phyloP scores from a whole-genome alignment of 2,888 invertebrate species.

The Dynastes grantii region DNA sequence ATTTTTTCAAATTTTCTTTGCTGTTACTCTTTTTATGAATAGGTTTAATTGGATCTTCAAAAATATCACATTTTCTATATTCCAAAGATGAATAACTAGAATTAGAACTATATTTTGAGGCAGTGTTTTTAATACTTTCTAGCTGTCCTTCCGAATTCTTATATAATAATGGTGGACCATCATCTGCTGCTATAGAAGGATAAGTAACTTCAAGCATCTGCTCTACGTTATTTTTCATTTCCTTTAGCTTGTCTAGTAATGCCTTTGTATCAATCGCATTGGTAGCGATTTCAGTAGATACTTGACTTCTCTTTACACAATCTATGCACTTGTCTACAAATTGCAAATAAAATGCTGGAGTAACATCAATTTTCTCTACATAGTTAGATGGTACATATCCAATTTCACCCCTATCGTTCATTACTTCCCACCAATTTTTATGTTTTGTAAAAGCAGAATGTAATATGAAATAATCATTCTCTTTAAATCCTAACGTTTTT shows the following conservation, averaged over 20 bases:
- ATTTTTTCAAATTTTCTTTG: conserved; percentile 62
- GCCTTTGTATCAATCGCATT: conserved; percentile 56
- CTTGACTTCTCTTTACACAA: conserved; percentile 62
- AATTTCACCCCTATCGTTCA: conserved; percentile 85
- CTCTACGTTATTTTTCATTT: conserved; percentile 78
- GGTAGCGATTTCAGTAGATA: conserved; percentile 78
- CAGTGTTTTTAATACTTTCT: conserved; percentile 56
- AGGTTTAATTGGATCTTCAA: conserved; percentile 64
- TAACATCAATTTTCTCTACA: conserved; percentile 84
- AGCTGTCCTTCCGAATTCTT: conserved; percentile 66
- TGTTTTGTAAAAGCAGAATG: conserved; percentile 86
- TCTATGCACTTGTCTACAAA: conserved; percentile 83
- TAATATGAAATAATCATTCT: conserved; percentile 86
- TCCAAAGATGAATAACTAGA: conserved; percentile 50
- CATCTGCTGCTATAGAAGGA: conserved; percentile 63
- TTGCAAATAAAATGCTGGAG: conserved; percentile 79
- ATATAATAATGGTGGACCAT: conserved; percentile 64
- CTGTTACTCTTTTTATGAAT: conserved; percentile 60
- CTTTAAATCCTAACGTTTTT: conserved; percentile 86
- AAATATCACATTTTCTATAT: conserved; percentile 51
- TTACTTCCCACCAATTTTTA: conserved; percentile 92
- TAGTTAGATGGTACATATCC: conserved; percentile 93
- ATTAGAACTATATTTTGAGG: conserved; percentile 50
- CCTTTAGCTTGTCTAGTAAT: conserved; percentile 70
- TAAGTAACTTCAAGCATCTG: conserved; percentile 62